A percentile compares a stretch with the other conserved stretches of the same genome.
These are phyloP conservation scores for Gallinago nigripennis DNA, from an alignment of 2,797 vertebrate species.

Conservation along the genomic window DNA sequence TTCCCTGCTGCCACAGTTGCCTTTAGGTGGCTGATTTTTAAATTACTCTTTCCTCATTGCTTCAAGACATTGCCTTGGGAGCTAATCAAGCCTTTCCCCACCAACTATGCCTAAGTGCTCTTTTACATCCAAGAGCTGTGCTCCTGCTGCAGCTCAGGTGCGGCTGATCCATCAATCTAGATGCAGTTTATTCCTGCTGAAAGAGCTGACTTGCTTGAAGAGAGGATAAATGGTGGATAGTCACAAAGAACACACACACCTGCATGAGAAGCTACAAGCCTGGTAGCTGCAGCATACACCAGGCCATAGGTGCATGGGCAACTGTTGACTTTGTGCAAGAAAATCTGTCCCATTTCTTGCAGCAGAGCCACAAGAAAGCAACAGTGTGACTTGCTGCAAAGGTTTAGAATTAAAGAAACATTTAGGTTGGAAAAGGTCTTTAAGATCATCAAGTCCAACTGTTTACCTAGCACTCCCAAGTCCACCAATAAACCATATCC, in stretches of 20 bases:
- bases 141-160: background rate
- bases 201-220: background rate
- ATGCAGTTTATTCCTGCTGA: background rate
- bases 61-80: background rate
- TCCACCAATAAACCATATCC: background rate
- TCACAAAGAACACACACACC: background rate
- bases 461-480: background rate
- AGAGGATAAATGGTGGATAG: background rate
- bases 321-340: background rate
- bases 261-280: background rate
- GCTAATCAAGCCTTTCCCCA: background rate
- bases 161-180: background rate
- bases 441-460: background rate
- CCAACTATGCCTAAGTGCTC: background rate
- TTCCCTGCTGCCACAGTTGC: background rate
- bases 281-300: background rate
- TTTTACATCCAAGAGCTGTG: background rate
- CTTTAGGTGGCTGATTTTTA: conserved; percentile 23
- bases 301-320: background rate
- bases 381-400: background rate
- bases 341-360: background rate
- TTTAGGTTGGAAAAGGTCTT: background rate
- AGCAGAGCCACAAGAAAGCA: background rate
- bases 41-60: background rate
- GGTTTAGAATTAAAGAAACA: background rate